Percentiles rank a stretch among this genome's conserved stretches.
phyloP scores from a whole-genome alignment of 2,888 invertebrate species.

The Oligia strigilis region DNA sequence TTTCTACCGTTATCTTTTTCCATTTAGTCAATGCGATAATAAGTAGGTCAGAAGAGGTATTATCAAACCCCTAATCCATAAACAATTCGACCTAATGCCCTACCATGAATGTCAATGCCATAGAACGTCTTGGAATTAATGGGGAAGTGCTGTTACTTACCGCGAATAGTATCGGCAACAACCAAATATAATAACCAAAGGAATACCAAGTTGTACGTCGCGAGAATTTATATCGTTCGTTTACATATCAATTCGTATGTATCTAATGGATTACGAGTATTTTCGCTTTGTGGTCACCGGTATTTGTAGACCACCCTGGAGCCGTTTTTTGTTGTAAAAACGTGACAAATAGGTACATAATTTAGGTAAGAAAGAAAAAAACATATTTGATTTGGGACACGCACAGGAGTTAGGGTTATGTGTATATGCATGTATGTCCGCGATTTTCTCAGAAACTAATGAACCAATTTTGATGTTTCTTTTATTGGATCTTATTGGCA shows the following conservation, averaged over 20 bases:
- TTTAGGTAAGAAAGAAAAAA: neutral
- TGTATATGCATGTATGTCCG: too few species aligned
- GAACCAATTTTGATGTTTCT: too few species aligned
- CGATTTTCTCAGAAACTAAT: too few species aligned
- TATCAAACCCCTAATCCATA: constrained; percentile 60
- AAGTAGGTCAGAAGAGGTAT: constrained; percentile 30
- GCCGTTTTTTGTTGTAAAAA: neutral
- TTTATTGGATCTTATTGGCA: neutral
- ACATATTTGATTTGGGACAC: too few species aligned
- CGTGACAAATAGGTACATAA: neutral
- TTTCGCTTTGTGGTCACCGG: constrained; percentile 18
- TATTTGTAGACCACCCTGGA: constrained; percentile 10
- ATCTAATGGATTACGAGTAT: constrained; percentile 29
- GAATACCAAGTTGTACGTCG: constrained; percentile 50
- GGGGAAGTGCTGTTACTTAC: constrained; percentile 56
- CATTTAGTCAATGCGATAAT: neutral
- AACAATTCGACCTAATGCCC: constrained; percentile 61
- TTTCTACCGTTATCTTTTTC: too few species aligned
- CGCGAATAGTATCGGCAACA: constrained; percentile 42
- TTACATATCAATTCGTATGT: constrained; percentile 41
- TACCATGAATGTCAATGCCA: constrained; percentile 66
- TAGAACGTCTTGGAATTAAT: constrained; percentile 61
- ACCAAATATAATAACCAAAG: constrained; percentile 49
- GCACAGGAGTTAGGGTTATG: too few species aligned
- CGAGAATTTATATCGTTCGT: constrained; percentile 48